These are phyloP conservation scores for Lepus americanus DNA, from an alignment of 2,113 vertebrate genomes.

Conservation along the genomic window DNA sequence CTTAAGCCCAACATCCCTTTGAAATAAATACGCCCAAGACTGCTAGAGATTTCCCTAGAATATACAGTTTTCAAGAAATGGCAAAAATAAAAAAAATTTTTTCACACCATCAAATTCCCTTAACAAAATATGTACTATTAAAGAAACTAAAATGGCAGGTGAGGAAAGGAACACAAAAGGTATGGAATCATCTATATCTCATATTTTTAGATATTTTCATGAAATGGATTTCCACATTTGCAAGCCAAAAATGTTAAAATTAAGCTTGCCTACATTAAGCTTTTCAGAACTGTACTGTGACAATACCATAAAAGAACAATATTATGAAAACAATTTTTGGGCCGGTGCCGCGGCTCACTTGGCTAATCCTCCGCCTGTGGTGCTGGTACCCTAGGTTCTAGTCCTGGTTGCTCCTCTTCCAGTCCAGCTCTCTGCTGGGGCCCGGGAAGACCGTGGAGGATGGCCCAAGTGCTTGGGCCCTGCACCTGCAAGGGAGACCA, in stretches of 20 bases:
- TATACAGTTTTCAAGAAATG: neutral
- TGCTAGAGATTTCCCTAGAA: neutral
- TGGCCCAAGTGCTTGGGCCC: no score
- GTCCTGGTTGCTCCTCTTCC: no score
- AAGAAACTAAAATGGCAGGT: neutral
- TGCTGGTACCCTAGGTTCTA: no score
- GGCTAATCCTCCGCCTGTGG: no score
- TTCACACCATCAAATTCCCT: neutral
- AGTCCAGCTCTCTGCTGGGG: no score
- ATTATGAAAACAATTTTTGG: neutral
- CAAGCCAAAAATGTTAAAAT: neutral
- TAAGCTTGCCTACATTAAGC: neutral
- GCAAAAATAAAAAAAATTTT: neutral
- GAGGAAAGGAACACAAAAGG: neutral
- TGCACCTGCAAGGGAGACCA: no score
- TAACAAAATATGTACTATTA: neutral
- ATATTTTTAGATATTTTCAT: constrained; percentile 14
- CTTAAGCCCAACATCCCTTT: neutral
- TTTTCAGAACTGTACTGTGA: neutral
- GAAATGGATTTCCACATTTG: constrained; percentile 19
- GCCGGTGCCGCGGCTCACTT: no score
- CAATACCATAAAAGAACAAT: neutral
- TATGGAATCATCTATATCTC: neutral
- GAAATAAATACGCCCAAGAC: neutral
- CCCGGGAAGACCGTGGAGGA: no score